phyloP scores from a whole-genome alignment of 2,888 invertebrate species.

The Liodrosophila aerea region DNA sequence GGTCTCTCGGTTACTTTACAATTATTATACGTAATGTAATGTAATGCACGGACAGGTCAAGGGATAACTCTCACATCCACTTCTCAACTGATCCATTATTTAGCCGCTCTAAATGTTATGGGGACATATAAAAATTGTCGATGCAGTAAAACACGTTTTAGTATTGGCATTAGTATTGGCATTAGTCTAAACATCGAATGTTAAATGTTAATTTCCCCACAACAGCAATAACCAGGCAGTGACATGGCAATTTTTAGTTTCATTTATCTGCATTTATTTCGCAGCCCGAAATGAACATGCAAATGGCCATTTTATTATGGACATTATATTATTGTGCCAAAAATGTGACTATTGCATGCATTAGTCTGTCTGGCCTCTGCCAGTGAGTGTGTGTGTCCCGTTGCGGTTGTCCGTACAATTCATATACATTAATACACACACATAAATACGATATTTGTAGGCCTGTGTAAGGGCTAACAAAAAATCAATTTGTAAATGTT shows the following conservation, averaged over 20 bases:
- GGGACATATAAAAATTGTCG: constrained; percentile 36
- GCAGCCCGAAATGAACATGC: constrained; percentile 56
- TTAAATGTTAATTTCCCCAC: constrained; percentile 57
- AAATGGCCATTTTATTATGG: constrained; percentile 73
- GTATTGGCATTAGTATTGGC: constrained; percentile 14
- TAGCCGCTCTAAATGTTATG: not conserved
- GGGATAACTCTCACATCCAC: too few relatives aligned
- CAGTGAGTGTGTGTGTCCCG: constrained; percentile 40
- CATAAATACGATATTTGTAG: constrained; percentile 8
- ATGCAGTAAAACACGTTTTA: constrained; percentile 46
- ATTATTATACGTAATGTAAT: too few relatives aligned
- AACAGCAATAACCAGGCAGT: constrained; percentile 19
- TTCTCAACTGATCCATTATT: too few relatives aligned
- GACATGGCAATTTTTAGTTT: constrained; percentile 39
- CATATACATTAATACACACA: constrained; percentile 48
- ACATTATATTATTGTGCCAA: constrained; percentile 69
- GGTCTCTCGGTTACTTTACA: too few relatives aligned
- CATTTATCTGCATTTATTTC: constrained; percentile 55
- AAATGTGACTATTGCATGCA: constrained; percentile 58
- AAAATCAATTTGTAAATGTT: constrained; percentile 77
- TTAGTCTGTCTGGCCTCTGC: constrained; percentile 34
- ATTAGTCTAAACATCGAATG: constrained; percentile 51
- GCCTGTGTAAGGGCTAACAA: constrained; percentile 47
- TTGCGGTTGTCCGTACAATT: constrained; percentile 60
- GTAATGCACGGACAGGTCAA: too few relatives aligned